Evolutionary conservation across 2,113 vertebrate genomes (phyloP), one percentile per base, ranked within the genome.

Genomic region (Furnarius figulus): DNA sequence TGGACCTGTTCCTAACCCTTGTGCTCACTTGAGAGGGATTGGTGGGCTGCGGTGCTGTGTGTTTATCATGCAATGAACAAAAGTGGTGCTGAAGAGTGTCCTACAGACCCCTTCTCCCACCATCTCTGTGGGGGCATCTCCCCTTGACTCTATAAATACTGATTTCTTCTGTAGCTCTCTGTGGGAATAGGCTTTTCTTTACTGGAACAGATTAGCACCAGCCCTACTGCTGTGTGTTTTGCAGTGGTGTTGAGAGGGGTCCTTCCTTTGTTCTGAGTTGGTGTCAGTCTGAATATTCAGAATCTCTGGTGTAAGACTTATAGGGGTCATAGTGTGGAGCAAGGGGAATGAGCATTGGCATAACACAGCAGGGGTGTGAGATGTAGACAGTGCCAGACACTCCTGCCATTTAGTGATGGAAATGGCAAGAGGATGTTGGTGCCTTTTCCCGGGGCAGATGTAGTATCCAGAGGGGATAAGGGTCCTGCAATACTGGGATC

Each of bases 161-260:
- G 8, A 4, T 58, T 23, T 39, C 67, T 55, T 8, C 44, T 42
- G 56, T 11, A n/a, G 59, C 35, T 39, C 1, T 21, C 37, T 17
- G 0, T 3, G 2, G 46, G 65, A 28, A 46, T 39, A 6, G 0
- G 3, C 25, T 0, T 35, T 39, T 39, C 9, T 46, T 65, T 11
- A 2, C 67, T 30, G 47, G 40, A 35, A 4, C 9, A 17, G 31
- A 10, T 13, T 4, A 33, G 28, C 33, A 46, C 22, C 65, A 58
- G 1, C 27, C 15, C 53, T 28, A 4, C 25, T 21, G 7, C 44
- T 6, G 22, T 17, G 40, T 25, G 2, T 31, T 58, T 23, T 18
- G 28, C 42, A 22, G 1, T 33, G 47, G 20, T 0, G 6, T 7
- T 8, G n/a, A 35, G n/a, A 18, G 18, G 23, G 5, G 2, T 44